A percentile compares a stretch with the other conserved stretches of the same genome.
These are phyloP conservation scores for Triplophysa dalaica DNA, from an alignment of 2,113 vertebrate species.

Conservation along the genomic window DNA sequence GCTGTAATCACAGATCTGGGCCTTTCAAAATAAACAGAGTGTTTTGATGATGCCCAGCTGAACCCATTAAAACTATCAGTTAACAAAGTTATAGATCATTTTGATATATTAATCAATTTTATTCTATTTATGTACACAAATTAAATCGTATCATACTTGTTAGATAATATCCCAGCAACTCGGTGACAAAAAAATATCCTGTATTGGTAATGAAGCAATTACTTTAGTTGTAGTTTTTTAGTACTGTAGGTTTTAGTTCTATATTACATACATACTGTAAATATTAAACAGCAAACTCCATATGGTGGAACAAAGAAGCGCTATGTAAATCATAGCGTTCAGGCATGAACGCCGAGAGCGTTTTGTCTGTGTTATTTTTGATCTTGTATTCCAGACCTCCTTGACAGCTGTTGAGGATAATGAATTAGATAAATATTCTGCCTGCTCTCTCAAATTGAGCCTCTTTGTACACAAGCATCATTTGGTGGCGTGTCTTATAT, in stretches of 20 bases:
- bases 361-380: constrained; percentile 22
- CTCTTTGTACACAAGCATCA: constrained; percentile 34
- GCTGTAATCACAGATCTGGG: background rate
- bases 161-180: background rate
- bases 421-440: constrained; percentile 17
- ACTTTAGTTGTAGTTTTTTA: background rate
- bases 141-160: background rate
- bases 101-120: background rate
- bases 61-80: background rate
- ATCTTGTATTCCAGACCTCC: constrained; percentile 27
- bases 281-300: background rate
- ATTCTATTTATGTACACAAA: background rate
- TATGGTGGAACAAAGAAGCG: background rate
- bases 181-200: background rate
- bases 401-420: constrained; percentile 33
- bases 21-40: constrained; percentile 13
- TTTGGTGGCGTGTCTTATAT: background rate
- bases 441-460: constrained; percentile 25
- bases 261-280: background rate
- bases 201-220: background rate
- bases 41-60: background rate
- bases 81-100: background rate
- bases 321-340: constrained; percentile 4
- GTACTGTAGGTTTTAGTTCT: background rate
- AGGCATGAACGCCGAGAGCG: constrained; percentile 1